Conservation (phyloP, 2,113 vertebrate genomes). For the Neotoma lepida region DNA sequence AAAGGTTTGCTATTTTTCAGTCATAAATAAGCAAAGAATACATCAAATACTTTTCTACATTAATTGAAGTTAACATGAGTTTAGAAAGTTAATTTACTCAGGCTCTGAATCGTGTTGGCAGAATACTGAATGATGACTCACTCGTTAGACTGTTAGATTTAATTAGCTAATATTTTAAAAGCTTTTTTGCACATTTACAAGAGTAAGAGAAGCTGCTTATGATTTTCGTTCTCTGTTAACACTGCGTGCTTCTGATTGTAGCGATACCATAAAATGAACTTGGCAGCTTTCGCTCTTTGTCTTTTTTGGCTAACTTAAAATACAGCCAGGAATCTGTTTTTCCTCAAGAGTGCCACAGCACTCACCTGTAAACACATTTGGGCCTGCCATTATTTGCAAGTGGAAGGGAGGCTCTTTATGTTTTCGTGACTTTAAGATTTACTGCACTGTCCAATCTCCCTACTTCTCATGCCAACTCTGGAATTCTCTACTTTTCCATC, state of each 20-base stretch:
- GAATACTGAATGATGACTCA: not conserved
- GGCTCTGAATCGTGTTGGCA: constrained; percentile 43
- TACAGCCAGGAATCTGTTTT: not conserved
- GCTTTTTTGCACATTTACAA: constrained; percentile 33
- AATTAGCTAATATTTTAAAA: constrained; percentile 54
- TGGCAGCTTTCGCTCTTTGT: not conserved
- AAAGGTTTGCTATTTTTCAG: not conserved
- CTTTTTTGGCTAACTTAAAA: not conserved
- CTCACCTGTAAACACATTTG: not conserved
- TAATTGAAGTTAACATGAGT: constrained; percentile 18
- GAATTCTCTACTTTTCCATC: not conserved
- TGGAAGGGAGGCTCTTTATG: not conserved
- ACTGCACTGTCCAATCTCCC: not conserved
- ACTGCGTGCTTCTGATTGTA: not conserved
- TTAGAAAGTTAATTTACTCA: constrained; percentile 22
- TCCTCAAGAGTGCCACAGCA: constrained; percentile 25
- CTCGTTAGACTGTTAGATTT: not conserved
- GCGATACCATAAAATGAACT: not conserved
- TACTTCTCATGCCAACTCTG: constrained; percentile 1
- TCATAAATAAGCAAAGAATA: constrained; percentile 51
- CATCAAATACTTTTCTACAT: constrained; percentile 31
- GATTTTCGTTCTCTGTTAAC: constrained; percentile 6
- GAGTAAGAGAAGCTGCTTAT: not conserved
- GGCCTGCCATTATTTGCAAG: not conserved
- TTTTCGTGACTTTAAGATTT: not conserved